phyloP scores from a whole-genome alignment of 1,140 invertebrate species.

The Hycleus phaleratus region DNA sequence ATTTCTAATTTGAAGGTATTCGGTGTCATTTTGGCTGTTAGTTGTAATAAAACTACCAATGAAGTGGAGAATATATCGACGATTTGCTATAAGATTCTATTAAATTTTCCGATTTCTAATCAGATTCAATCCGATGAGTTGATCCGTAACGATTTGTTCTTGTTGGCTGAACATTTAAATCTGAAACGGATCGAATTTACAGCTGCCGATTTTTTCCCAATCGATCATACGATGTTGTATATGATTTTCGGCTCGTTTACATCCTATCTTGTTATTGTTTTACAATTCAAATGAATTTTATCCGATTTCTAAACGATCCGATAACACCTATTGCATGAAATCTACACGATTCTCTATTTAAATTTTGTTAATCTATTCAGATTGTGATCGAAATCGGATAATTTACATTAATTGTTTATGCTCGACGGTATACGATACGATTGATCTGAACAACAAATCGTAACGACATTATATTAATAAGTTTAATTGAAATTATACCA shows the following conservation, averaged over 20 bases:
- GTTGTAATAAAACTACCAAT: background rate
- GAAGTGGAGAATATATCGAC: constrained; percentile 6
- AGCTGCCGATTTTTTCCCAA: background rate
- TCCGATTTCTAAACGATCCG: too few species aligned
- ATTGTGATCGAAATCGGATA: too few species aligned
- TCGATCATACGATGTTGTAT: constrained; percentile 9
- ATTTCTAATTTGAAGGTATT: constrained; percentile 4
- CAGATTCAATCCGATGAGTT: background rate
- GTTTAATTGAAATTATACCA: too few species aligned
- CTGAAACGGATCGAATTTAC: constrained; percentile 2
- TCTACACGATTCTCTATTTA: too few species aligned
- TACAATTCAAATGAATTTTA: constrained; percentile 3
- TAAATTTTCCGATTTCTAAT: background rate
- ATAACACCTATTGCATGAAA: too few species aligned
- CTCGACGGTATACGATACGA: too few species aligned
- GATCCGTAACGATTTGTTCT: background rate
- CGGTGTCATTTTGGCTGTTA: constrained; percentile 4
- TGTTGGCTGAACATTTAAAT: constrained; percentile 1
- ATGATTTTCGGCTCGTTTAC: constrained; percentile 10
- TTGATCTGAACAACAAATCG: too few species aligned
- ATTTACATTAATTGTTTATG: too few species aligned
- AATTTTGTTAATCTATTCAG: too few species aligned
- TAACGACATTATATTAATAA: too few species aligned
- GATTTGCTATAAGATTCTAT: constrained; percentile 9
- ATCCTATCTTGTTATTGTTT: constrained; percentile 6